A percentile compares a stretch with the other conserved stretches of the same genome.
Evolutionary conservation across 2,888 invertebrate genomes (phyloP).

Genomic region (Melinopterus prodromus): DNA sequence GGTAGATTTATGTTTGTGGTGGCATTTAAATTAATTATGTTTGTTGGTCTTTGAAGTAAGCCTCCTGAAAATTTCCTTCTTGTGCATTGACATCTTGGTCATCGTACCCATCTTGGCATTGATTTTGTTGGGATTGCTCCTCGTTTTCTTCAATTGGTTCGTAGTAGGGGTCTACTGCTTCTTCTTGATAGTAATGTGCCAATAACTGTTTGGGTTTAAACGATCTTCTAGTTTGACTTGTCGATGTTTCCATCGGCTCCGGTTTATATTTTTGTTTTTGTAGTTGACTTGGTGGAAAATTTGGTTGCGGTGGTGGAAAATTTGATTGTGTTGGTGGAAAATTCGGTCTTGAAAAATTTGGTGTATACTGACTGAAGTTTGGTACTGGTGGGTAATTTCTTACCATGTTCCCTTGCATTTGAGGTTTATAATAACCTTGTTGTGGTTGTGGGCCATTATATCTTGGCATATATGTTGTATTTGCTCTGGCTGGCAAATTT

Average conservation of each 20-base stretch:
- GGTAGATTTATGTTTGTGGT: neutral
- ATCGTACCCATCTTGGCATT: neutral
- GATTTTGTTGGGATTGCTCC: neutral
- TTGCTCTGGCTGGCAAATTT: neutral
- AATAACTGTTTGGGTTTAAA: too few relatives aligned
- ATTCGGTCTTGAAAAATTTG: neutral
- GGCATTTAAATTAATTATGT: slow-evolving; percentile 6
- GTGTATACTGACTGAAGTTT: neutral
- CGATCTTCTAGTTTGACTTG: neutral
- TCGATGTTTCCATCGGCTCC: neutral
- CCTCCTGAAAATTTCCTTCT: neutral
- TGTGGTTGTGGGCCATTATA: neutral
- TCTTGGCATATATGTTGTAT: neutral
- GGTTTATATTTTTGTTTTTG: neutral
- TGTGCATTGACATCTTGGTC: neutral
- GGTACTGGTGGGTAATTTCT: neutral
- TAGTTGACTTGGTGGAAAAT: neutral
- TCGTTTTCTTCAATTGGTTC: neutral
- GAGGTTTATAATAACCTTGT: neutral
- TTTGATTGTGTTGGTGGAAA: neutral
- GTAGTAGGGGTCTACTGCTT: neutral
- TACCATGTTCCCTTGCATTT: neutral
- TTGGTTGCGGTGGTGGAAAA: neutral
- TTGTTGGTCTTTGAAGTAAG: neutral
- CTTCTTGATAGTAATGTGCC: neutral